phyloP scores from a whole-genome alignment of 2,797 vertebrate species.

The Masticophis lateralis region DNA sequence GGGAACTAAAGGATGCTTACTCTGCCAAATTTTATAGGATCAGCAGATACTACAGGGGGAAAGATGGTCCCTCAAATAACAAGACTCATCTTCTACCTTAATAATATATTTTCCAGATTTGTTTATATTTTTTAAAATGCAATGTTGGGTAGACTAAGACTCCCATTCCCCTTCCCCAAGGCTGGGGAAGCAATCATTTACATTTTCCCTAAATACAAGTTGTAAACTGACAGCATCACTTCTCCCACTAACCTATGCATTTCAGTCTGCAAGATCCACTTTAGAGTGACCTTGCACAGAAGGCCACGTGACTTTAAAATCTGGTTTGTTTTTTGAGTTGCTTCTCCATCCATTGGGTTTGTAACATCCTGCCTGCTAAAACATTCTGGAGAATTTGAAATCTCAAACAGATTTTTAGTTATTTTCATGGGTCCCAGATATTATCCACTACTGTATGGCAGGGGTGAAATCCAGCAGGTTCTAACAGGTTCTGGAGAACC shows the following conservation, averaged over 20 bases:
- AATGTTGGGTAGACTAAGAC: background rate
- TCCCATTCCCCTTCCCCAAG: background rate
- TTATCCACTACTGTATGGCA: background rate
- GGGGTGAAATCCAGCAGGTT: no score
- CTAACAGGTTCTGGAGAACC: no score
- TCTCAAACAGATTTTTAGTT: background rate
- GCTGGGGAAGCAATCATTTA: background rate
- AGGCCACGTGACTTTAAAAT: background rate
- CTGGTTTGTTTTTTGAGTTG: background rate
- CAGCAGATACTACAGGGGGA: background rate
- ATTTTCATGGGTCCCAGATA: background rate
- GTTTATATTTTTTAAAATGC: background rate
- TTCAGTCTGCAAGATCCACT: background rate
- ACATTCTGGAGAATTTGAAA: background rate
- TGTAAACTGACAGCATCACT: background rate
- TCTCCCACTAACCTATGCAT: background rate
- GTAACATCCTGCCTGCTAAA: background rate
- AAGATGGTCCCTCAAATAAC: background rate
- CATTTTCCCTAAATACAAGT: background rate
- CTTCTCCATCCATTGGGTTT: background rate
- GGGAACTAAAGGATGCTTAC: no score
- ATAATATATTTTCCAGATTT: background rate
- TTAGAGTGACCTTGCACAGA: background rate
- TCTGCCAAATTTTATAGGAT: background rate
- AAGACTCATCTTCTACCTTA: background rate